Base-by-base conservation (phyloP, 2,797 vertebrate genomes). In the Paramormyrops hopkinsi region DNA sequence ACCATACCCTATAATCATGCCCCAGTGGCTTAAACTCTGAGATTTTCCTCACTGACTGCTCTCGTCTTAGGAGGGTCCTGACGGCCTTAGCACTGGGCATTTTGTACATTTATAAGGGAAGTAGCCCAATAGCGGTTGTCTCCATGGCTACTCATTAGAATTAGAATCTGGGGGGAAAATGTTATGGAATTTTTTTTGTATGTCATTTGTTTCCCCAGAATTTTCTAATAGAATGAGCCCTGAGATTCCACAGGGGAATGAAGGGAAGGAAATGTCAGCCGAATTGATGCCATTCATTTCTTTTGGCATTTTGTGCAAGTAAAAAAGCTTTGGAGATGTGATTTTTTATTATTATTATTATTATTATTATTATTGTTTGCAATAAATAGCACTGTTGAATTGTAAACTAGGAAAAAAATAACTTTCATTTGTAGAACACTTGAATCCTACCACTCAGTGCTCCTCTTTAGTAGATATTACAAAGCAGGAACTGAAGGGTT, bases 231-330 rank as follows among this genome's bases (percentile, higher is more conserved):
- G 48, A 85, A 85, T 51, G 82, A 85, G 48, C n/a, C 82, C n/a
- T 25, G 48, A 85, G 46, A 25, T 85, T 11, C 82, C 83, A 85
- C 22, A 25, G 48, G 83, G 83, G 22, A 33, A 29, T 22, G 8
- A 51, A 12, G 11, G 2, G n/a, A 85, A 50, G 50, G 83, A 53
- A 85, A 85, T 85, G 22, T 85, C 83, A 85, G 25, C 9, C 29
- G 83, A 85, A 85, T 53, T 25, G 48, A 85, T 85, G 48, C 22
- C 83, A 33, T 53, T 85, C n/a, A 85, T 85, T 51, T 85, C 76
- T 8, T 85, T 51, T 85, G 48, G 83, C 46, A 48, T 85, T 85
- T 51, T 85, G 22, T 53, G 44, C 46, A 51, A 51, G 11, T 22
- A 1, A 50, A 84, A 25, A 85, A 17, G 22, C 83, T 85, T 84